Evolutionary conservation across 1,140 invertebrate genomes (phyloP).

Genomic region (Mactra quadrangularis): DNA sequence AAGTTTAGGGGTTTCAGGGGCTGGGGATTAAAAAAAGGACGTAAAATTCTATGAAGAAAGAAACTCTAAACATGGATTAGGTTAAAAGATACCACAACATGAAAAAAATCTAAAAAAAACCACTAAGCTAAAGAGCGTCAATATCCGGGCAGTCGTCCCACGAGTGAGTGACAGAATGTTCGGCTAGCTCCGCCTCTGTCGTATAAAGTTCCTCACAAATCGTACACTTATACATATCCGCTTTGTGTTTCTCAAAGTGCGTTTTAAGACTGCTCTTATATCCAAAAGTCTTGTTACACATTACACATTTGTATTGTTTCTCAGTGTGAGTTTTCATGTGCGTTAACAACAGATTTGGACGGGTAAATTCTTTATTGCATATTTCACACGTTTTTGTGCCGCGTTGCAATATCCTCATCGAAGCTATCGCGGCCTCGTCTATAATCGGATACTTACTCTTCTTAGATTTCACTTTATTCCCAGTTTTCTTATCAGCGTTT

Average conservation of each 20-base stretch:
- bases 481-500: background rate
- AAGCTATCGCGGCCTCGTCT: constrained; percentile 38
- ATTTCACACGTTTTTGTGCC: constrained; percentile 51
- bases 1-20: no score
- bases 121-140: constrained; percentile 36
- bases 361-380: constrained; percentile 55
- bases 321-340: constrained; percentile 94
- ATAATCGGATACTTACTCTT: constrained; percentile 43
- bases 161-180: constrained; percentile 53
- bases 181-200: constrained; percentile 47
- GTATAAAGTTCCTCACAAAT: constrained; percentile 64
- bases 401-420: constrained; percentile 51
- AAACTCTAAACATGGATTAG: no score
- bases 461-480: constrained; percentile 12
- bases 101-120: background rate
- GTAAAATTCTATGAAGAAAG: no score
- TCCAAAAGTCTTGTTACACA: constrained; percentile 94
- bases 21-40: no score
- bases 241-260: constrained; percentile 86
- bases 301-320: constrained; percentile 96
- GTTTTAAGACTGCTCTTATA: constrained; percentile 93
- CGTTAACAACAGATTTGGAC: constrained; percentile 88
- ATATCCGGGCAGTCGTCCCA: constrained; percentile 57
- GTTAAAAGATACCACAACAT: no score
- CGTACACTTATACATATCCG: constrained; percentile 54